These are phyloP conservation scores for Pangasius mekongensis DNA, from an alignment of 2,797 vertebrate species.

Conservation along the genomic window DNA sequence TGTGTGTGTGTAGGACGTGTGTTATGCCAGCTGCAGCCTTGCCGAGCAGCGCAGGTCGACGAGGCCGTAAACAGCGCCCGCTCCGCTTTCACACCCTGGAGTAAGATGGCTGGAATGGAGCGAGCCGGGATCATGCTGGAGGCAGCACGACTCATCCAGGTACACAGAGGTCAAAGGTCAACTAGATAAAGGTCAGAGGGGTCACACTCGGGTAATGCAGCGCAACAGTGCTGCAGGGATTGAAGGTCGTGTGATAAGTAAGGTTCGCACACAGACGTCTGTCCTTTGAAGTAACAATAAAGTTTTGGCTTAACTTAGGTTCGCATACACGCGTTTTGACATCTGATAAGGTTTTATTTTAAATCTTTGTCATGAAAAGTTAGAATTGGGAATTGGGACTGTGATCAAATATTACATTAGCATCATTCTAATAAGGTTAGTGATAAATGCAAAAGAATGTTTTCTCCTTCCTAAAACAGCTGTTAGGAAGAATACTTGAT, in stretches of 20 bases:
- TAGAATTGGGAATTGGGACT: no score
- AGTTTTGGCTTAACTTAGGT: not conserved
- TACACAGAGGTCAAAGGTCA: constrained; percentile 57
- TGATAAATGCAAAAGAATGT: not conserved
- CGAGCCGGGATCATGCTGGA: constrained; percentile 86
- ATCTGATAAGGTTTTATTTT: not conserved
- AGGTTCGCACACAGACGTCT: not conserved
- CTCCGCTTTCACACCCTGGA: constrained; percentile 85
- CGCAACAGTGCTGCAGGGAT: not conserved
- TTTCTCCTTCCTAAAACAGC: not conserved
- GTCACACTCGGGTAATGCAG: not conserved
- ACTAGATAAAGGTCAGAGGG: not conserved
- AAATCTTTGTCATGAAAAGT: not conserved
- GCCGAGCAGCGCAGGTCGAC: constrained; percentile 83
- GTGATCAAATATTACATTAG: no score
- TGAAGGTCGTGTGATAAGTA: not conserved
- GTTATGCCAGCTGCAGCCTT: constrained; percentile 82
- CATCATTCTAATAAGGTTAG: not conserved
- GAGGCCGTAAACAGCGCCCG: constrained; percentile 84
- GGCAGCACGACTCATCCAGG: constrained; percentile 89
- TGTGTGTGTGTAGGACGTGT: constrained; percentile 79
- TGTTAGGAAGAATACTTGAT: not conserved
- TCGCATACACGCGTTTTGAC: not conserved
- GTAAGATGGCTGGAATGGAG: constrained; percentile 90
- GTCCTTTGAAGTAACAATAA: not conserved